A percentile compares a stretch with the other conserved stretches of the same genome.
These are phyloP conservation scores for Lithobates sylvaticus DNA, from an alignment of 2,797 vertebrate species.

Conservation along the genomic window DNA sequence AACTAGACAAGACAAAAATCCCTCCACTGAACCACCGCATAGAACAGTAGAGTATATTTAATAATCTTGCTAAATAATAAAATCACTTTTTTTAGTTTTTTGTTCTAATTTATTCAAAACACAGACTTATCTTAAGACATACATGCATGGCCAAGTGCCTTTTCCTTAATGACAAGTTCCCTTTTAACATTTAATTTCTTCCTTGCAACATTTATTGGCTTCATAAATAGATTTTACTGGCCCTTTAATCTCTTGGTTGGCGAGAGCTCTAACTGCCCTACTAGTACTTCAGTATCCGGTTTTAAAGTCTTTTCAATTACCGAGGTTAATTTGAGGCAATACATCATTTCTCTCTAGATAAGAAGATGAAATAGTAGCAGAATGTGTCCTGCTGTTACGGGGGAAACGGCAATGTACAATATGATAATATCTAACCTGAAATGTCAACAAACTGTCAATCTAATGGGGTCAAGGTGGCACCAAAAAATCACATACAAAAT, in stretches of 20 bases:
- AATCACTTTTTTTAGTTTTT: too few relatives aligned
- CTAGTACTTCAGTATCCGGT: background rate
- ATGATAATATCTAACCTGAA: constrained; percentile 57
- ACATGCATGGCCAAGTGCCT: too few relatives aligned
- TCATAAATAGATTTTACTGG: background rate
- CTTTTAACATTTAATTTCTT: background rate
- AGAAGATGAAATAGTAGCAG: constrained; percentile 26
- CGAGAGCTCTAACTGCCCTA: background rate
- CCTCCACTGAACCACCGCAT: too few relatives aligned
- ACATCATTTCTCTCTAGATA: constrained; percentile 22
- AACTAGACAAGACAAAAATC: too few relatives aligned
- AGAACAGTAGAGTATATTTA: too few relatives aligned
- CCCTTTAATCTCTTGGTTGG: background rate
- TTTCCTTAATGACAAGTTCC: too few relatives aligned
- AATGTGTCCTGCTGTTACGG: constrained; percentile 13
- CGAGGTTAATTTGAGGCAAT: background rate
- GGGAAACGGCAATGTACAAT: constrained; percentile 7
- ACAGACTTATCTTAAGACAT: too few relatives aligned
- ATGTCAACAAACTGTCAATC: constrained; percentile 43
- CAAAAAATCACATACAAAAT: constrained; percentile 7
- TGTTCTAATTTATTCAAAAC: too few relatives aligned
- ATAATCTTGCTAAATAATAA: too few relatives aligned
- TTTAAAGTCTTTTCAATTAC: constrained; percentile 37
- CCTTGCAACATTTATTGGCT: background rate
- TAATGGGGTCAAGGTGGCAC: constrained; percentile 34